phyloP scores from a whole-genome alignment of 2,113 vertebrate genomes.

The Phrynosoma platyrhinos region DNA sequence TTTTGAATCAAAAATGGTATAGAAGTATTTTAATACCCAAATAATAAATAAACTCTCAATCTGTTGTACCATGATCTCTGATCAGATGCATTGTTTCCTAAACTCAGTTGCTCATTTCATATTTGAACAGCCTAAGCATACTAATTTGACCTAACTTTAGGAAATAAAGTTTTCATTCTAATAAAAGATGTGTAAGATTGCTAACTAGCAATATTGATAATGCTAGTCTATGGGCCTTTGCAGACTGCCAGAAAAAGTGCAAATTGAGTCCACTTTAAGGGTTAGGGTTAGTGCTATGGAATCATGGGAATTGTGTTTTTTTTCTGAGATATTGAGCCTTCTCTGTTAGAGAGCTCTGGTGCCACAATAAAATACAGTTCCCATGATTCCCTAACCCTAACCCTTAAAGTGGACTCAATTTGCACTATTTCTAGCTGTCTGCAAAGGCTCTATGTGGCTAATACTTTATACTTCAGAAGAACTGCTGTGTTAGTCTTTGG shows the following conservation, averaged over 20 bases:
- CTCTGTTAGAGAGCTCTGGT: too few relatives aligned
- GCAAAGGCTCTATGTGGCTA: not conserved
- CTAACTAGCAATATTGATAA: not conserved
- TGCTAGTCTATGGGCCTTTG: not conserved
- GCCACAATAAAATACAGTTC: too few relatives aligned
- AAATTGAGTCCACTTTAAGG: too few relatives aligned
- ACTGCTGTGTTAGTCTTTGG: not conserved
- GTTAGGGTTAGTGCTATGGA: too few relatives aligned
- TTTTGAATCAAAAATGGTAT: not conserved
- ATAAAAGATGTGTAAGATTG: not conserved
- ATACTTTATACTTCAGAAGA: not conserved
- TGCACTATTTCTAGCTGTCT: too few relatives aligned
- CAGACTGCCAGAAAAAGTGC: too few relatives aligned
- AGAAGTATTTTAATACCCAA: not conserved
- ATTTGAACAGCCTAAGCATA: not conserved
- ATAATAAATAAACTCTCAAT: too few relatives aligned
- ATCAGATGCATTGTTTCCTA: not conserved
- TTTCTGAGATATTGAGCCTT: too few relatives aligned
- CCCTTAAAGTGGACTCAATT: too few relatives aligned
- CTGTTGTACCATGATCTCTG: not conserved
- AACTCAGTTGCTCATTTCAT: not conserved
- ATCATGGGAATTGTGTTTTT: too few relatives aligned
- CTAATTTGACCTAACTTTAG: not conserved
- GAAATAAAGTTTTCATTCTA: not conserved
- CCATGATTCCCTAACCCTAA: too few relatives aligned